Conservation (phyloP, 2,797 vertebrate species). For the Lepidocolaptes lacrymiger region DNA sequence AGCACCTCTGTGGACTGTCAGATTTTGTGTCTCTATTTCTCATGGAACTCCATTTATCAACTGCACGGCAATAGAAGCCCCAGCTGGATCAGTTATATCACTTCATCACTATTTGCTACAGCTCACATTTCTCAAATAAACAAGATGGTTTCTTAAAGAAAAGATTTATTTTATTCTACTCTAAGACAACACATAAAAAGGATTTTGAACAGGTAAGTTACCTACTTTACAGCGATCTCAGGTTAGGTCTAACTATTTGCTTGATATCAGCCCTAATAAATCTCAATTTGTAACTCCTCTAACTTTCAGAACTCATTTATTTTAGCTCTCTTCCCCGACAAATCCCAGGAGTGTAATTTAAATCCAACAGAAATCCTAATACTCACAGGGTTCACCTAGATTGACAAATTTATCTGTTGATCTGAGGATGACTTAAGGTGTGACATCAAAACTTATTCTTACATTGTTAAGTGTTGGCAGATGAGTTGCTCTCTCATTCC, state of each 20-base stretch:
- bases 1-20: not conserved
- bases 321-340: not conserved
- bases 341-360: not conserved
- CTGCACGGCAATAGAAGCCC: not conserved
- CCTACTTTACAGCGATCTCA: not conserved
- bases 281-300: not conserved
- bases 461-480: constrained; percentile 37
- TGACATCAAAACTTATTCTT: constrained; percentile 34
- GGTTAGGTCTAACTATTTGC: not conserved
- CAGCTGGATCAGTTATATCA: not conserved
- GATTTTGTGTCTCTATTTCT: not conserved
- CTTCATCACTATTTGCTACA: not conserved
- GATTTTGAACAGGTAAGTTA: not conserved
- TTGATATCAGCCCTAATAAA: not conserved
- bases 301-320: not conserved
- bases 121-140: not conserved
- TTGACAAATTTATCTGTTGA: not conserved
- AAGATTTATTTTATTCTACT: not conserved
- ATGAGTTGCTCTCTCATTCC: constrained; percentile 44
- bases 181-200: not conserved
- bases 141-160: not conserved
- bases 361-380: constrained; percentile 32
- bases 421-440: constrained; percentile 3
- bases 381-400: constrained; percentile 12
- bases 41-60: not conserved